These are phyloP conservation scores for Rhingia campestris DNA, from an alignment of 2,888 invertebrate species.

Conservation along the genomic window DNA sequence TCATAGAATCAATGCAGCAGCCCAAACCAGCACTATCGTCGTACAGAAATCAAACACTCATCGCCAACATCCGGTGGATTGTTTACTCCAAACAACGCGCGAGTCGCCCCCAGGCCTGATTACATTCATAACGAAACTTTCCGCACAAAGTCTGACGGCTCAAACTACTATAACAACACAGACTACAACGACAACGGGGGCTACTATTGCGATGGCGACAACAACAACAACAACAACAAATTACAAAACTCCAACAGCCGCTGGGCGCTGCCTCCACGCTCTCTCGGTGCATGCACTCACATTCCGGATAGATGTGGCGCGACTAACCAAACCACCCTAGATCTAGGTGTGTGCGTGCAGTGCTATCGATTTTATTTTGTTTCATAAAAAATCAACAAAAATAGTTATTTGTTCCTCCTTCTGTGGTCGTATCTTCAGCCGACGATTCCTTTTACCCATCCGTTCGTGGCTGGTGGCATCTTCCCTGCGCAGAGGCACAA, in stretches of 20 bases:
- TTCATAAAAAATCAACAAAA: constrained; percentile 33
- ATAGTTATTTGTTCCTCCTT: constrained; percentile 40
- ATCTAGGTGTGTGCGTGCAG: constrained; percentile 27
- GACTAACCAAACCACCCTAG: constrained; percentile 40
- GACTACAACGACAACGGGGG: constrained; percentile 28
- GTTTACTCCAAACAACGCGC: constrained; percentile 69
- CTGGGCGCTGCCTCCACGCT: constrained; percentile 50
- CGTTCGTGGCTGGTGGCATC: constrained; percentile 7
- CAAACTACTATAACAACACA: constrained; percentile 29
- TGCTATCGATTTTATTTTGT: constrained; percentile 65
- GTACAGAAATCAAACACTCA: constrained; percentile 66
- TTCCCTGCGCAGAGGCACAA: constrained; percentile 3
- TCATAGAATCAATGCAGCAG: constrained; percentile 42
- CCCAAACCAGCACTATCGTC: constrained; percentile 14
- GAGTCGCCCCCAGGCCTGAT: constrained; percentile 68
- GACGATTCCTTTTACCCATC: constrained; percentile 22
- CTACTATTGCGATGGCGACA: constrained; percentile 14
- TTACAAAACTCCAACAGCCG: constrained; percentile 33
- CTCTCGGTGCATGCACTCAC: constrained; percentile 53
- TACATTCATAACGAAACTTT: constrained; percentile 73
- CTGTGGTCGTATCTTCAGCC: constrained; percentile 36
- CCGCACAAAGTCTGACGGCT: constrained; percentile 63
- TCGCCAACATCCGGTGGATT: constrained; percentile 73
- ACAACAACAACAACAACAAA: constrained; percentile 23
- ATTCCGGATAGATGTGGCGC: constrained; percentile 66